Evolutionary conservation across 2,113 vertebrate genomes (phyloP), one percentile per base, ranked within the genome.

Genomic region (Gracilinanus agilis): DNA sequence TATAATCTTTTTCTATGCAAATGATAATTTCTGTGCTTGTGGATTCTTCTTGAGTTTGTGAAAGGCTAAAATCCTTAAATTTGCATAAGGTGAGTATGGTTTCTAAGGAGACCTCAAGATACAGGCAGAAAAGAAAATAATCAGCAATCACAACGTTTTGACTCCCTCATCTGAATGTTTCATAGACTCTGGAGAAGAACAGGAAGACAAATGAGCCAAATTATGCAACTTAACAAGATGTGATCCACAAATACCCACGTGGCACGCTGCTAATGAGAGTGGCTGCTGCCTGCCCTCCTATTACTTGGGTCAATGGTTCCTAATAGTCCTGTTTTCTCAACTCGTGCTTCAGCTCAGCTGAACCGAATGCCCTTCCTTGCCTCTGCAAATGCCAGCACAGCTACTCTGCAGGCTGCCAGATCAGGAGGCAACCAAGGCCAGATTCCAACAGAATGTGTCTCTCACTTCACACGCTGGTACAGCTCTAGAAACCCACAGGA

Each of bases 281-380:
- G 90, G 88, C 56, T 54, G 94, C 94, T 95, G 96, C 92, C 40
- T 92, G 92, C 61, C 95, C 95, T 97, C 93, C 96, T 89, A 93
- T 93, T 96, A 92, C 34, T 88, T 0, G n/a, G 94, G 93, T 96
- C 96, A 96, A 53, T 93, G 90, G 93, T 91, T 96, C 91, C 90
- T 75, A 0, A 95, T 90, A 93, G 93, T 92, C 29, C 55, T 1
- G 11, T 93, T 97, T 93, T 96, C 92, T 96, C 97, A 96, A 91
- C 95, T 94, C 94, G 94, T 3, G 9, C 75, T 54, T 94, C 83
- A 90, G 94, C 94, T 96, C 55, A 44, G 92, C 75, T 53, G 55
- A 96, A 89, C 24, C 92, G 92, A 88, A 19, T 88, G 96, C 58
- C 56, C 53, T 61, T n/a, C 9, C 19, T 93, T 67, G 88, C 92